Evolutionary conservation across 1,140 invertebrate species (phyloP).

Genomic region (Drosophila miranda): DNA sequence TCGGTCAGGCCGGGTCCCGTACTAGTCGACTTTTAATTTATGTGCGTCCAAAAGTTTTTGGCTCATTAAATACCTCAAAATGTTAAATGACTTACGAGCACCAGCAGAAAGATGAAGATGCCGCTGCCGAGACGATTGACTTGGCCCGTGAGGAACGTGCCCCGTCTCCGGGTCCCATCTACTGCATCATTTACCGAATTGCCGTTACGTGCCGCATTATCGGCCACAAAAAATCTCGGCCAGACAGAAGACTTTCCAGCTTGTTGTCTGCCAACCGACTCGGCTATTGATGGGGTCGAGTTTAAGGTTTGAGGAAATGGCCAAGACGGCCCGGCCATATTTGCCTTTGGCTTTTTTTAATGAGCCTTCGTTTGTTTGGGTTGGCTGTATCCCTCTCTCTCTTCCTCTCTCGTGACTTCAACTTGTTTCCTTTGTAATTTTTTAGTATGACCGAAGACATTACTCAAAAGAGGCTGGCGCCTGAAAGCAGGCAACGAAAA

Average conservation of each 20-base stretch:
- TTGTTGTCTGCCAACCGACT: conserved; percentile 7
- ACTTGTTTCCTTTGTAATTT: conserved; percentile 29
- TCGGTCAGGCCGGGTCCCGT: conserved; percentile 11
- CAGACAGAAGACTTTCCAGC: conserved; percentile 34
- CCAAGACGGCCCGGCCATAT: conserved; percentile 35
- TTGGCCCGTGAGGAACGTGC: conserved; percentile 42
- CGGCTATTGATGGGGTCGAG: conserved; percentile 61
- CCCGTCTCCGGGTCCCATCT: background rate
- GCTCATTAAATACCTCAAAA: conserved; percentile 81
- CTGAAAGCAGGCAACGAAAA: conserved; percentile 31
- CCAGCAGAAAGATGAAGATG: conserved; percentile 39
- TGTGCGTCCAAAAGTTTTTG: conserved; percentile 74
- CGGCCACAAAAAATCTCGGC: conserved; percentile 63
- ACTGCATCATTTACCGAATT: conserved; percentile 69
- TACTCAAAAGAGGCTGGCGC: conserved; percentile 6
- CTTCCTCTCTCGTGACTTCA: conserved; percentile 3
- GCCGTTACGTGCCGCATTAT: conserved; percentile 76
- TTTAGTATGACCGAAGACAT: conserved; percentile 39
- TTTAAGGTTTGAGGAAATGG: conserved; percentile 40
- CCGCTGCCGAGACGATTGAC: conserved; percentile 64
- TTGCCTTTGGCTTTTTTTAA: conserved; percentile 61
- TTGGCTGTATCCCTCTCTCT: conserved; percentile 28
- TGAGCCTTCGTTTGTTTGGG: conserved; percentile 42
- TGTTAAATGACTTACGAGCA: conserved; percentile 75
- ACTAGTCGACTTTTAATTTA: conserved; percentile 71